Percentiles rank a stretch among this genome's conserved stretches.
These are phyloP conservation scores for Drosophila antonietae DNA, from an alignment of 2,888 invertebrate genomes.

Conservation along the genomic window DNA sequence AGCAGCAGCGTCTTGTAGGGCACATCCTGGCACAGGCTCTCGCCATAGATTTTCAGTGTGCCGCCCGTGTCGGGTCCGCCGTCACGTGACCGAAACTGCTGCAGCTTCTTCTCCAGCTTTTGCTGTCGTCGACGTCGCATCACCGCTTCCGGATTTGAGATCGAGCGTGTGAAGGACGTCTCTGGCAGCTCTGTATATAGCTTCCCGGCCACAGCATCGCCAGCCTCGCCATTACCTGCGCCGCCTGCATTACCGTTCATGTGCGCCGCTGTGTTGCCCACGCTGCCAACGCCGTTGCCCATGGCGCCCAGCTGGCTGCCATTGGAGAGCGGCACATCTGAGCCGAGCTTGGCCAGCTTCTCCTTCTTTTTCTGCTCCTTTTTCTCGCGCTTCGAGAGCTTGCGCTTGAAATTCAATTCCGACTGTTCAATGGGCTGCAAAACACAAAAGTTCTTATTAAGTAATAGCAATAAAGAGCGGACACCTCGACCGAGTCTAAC, in stretches of 20 bases:
- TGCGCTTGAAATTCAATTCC: conserved; percentile 94
- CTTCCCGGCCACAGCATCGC: conserved; percentile 93
- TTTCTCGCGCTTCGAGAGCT: conserved; percentile 98
- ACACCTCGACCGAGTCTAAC: no score
- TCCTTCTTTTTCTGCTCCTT: conserved; percentile 98
- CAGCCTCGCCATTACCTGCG: conserved; percentile 45
- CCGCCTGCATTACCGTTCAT: conserved; percentile 84
- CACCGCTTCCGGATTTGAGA: conserved; percentile 99
- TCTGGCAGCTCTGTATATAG: conserved; percentile 98
- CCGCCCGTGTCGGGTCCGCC: conserved; percentile 97
- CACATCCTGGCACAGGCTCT: conserved; percentile 97
- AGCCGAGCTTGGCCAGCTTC: conserved; percentile 92
- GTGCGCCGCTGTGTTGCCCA: conserved; percentile 45
- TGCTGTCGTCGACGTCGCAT: conserved; percentile 98
- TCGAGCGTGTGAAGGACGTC: conserved; percentile 99
- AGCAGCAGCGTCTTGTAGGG: conserved; percentile 99
- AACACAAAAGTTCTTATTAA: neutral
- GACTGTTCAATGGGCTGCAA: conserved; percentile 88
- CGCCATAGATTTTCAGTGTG: conserved; percentile 97
- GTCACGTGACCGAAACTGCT: conserved; percentile 97
- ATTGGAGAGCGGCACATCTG: conserved; percentile 83
- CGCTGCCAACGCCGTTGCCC: conserved; percentile 50
- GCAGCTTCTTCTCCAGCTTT: conserved; percentile 97
- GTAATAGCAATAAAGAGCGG: no score
- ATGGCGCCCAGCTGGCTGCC: conserved; percentile 66